These are phyloP conservation scores for Orientallactaga bullata DNA, from an alignment of 2,113 vertebrate species.

Conservation along the genomic window DNA sequence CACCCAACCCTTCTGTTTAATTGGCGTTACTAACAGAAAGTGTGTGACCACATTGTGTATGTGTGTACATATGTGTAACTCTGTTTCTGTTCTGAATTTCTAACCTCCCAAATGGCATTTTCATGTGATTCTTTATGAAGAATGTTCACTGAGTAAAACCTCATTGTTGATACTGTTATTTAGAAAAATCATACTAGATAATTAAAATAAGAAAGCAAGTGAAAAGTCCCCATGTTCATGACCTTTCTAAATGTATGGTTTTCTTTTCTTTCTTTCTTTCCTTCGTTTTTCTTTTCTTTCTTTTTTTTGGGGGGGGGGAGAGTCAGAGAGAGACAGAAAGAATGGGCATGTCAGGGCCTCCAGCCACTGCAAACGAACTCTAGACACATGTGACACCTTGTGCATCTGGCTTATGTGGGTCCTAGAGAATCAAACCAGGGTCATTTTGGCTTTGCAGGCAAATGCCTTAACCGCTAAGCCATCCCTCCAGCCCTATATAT, in stretches of 20 bases:
- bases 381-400: too few relatives aligned
- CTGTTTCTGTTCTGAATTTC: conserved; percentile 18
- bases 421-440: too few relatives aligned
- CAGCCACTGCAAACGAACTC: too few relatives aligned
- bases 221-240: conserved; percentile 20
- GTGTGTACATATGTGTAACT: not conserved
- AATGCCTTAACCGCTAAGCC: too few relatives aligned
- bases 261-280: not conserved
- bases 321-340: too few relatives aligned
- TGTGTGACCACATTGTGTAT: not conserved
- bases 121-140: conserved; percentile 42
- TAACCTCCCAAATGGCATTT: conserved; percentile 55
- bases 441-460: too few relatives aligned
- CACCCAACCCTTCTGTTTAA: not conserved
- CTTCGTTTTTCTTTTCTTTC: too few relatives aligned
- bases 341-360: too few relatives aligned
- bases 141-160: conserved; percentile 60
- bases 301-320: too few relatives aligned
- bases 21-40: not conserved
- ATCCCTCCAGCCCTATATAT: too few relatives aligned
- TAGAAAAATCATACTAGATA: conserved; percentile 44
- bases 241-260: conserved; percentile 36
- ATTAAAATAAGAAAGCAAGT: conserved; percentile 28
- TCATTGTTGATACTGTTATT: not conserved
- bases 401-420: too few relatives aligned